Conservation (phyloP, 2,113 vertebrate genomes). For the Pampusana beccarii region DNA sequence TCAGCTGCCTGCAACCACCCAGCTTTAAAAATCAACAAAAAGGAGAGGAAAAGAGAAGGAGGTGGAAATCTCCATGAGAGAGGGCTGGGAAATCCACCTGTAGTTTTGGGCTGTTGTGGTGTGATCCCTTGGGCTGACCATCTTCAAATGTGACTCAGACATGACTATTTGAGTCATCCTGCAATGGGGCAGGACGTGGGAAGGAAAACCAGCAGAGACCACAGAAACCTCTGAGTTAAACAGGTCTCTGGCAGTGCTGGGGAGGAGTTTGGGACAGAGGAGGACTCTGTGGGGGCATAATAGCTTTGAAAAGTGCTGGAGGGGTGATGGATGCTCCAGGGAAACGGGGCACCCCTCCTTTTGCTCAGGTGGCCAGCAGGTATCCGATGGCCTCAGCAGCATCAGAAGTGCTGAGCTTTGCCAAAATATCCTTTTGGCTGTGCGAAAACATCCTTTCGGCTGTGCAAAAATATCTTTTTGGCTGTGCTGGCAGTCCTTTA, state of each 20-base stretch:
- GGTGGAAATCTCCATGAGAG: not conserved
- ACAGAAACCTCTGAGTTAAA: not conserved
- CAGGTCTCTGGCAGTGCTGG: not conserved
- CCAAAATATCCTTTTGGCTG: not conserved
- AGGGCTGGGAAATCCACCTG: constrained; percentile 18
- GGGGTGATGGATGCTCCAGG: not conserved
- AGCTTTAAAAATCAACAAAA: not conserved
- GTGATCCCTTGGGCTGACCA: not conserved
- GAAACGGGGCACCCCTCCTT: not conserved
- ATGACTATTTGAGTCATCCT: not conserved
- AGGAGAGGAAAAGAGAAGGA: not conserved
- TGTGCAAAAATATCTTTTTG: not conserved
- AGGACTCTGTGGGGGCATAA: not conserved
- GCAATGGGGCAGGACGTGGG: constrained; percentile 29
- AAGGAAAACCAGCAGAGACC: not conserved
- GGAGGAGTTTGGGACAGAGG: not conserved
- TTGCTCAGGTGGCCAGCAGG: not conserved
- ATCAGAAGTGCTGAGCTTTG: not conserved
- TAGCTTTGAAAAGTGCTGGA: not conserved
- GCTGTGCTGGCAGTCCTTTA: not conserved
- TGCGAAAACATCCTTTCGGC: not conserved
- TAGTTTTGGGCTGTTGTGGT: not conserved
- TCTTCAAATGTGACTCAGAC: not conserved
- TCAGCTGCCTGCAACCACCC: not conserved
- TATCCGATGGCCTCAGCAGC: not conserved